Evolutionary conservation across 2,797 vertebrate species (phyloP).

Genomic region (Telmatherina bonti): DNA sequence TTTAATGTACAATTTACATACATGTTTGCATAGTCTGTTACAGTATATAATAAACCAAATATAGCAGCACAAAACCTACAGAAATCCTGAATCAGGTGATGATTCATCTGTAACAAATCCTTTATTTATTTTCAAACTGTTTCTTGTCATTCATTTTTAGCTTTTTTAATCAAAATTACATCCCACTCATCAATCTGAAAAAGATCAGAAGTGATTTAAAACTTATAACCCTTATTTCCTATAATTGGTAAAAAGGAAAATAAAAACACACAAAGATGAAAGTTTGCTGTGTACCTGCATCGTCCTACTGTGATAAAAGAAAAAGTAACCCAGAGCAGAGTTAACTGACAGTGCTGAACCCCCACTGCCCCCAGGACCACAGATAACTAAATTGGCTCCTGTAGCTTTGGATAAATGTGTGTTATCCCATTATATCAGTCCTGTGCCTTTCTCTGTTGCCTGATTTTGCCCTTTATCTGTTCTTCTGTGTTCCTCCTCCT

Average conservation of each 20-base stretch:
- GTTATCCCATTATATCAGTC: constrained; percentile 75
- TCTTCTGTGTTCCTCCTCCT: constrained; percentile 58
- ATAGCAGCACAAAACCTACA: background rate
- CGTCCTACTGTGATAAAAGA: constrained; percentile 44
- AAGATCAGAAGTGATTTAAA: too few relatives aligned
- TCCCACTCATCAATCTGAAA: background rate
- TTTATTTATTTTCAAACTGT: background rate
- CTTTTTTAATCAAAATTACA: background rate
- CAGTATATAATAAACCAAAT: background rate
- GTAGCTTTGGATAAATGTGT: constrained; percentile 63
- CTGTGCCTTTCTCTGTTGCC: constrained; percentile 60
- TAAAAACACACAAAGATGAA: constrained; percentile 36
- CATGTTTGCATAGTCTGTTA: background rate
- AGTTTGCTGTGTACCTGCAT: constrained; percentile 46
- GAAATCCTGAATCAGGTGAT: background rate
- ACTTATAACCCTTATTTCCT: constrained; percentile 27
- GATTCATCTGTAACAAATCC: constrained; percentile 2
- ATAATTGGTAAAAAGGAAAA: background rate
- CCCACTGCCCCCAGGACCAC: constrained; percentile 58
- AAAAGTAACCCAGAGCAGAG: constrained; percentile 53
- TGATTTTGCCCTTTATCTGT: constrained; percentile 68
- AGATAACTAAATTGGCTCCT: constrained; percentile 73
- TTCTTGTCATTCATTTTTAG: background rate
- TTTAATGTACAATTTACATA: background rate
- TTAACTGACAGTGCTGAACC: constrained; percentile 48